Conservation (phyloP, 1,140 invertebrate species). For the Heterodera schachtii region DNA sequence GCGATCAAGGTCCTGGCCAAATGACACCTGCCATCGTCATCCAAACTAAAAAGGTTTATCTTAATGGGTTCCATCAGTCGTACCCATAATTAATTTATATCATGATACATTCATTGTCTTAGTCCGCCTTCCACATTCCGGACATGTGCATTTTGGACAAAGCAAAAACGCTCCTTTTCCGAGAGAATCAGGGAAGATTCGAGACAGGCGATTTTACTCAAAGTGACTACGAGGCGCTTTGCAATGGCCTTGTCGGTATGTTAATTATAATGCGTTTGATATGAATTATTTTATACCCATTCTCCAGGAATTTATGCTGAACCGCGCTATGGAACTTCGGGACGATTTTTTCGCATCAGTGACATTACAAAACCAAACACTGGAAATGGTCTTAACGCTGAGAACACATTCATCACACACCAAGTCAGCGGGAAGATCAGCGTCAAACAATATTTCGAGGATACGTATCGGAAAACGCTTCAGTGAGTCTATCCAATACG, state of each 20-base stretch:
- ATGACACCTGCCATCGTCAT: slow-evolving; percentile 7
- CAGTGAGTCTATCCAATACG: neutral
- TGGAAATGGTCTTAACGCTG: neutral
- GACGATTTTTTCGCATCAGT: neutral
- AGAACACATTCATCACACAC: neutral
- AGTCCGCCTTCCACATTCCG: slow-evolving; percentile 14
- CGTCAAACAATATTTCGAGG: neutral
- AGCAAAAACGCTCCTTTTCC: neutral
- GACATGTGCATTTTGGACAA: neutral
- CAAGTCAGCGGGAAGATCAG: neutral
- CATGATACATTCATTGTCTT: neutral
- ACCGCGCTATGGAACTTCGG: neutral
- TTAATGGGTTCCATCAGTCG: no score
- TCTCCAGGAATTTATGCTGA: neutral
- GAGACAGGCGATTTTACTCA: neutral
- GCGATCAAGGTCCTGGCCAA: neutral
- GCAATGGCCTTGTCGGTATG: neutral
- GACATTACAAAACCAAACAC: neutral
- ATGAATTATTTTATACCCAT: neutral
- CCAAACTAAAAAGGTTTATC: slow-evolving; percentile 1
- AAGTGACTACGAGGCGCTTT: neutral
- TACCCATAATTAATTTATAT: neutral
- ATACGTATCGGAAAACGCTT: neutral
- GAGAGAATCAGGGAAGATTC: neutral
- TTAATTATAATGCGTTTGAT: neutral